Percentiles rank a stretch among this genome's conserved stretches.
Evolutionary conservation across 2,888 invertebrate genomes (phyloP).

Genomic region (Nemotelus pantherinus): DNA sequence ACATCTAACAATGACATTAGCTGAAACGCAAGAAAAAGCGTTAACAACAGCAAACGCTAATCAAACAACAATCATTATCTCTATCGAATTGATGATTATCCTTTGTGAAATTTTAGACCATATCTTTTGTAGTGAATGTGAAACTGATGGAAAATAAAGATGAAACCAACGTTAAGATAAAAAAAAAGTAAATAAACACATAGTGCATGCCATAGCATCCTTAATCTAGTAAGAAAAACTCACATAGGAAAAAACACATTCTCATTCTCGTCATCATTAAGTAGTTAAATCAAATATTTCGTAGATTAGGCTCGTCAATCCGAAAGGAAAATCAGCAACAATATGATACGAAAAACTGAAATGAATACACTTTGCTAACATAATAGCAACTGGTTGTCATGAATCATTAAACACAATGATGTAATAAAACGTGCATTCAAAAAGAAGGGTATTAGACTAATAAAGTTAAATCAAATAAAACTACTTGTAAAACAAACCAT

Average conservation of each 20-base stretch:
- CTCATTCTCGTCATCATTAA: conserved; percentile 19
- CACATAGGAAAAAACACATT: conserved; percentile 29
- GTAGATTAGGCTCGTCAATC: conserved; percentile 32
- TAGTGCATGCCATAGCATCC: too few species aligned
- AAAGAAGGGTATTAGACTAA: conserved; percentile 33
- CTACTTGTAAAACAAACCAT: neutral
- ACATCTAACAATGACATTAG: too few species aligned
- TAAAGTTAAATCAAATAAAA: conserved; percentile 1
- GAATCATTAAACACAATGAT: neutral
- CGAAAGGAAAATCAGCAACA: neutral
- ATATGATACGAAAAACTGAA: neutral
- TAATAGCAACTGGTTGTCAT: neutral
- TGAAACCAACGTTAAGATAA: neutral
- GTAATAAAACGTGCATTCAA: conserved; percentile 17
- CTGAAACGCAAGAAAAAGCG: neutral
- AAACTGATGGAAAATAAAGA: conserved; percentile 11
- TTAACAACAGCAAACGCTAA: neutral
- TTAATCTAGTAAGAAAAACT: neutral
- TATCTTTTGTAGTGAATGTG: conserved; percentile 45
- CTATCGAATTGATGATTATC: conserved; percentile 25
- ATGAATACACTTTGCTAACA: neutral
- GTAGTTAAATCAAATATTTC: conserved; percentile 34
- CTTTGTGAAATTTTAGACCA: conserved; percentile 45
- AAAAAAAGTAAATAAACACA: too few species aligned
- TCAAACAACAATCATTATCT: conserved; percentile 26